Conservation (phyloP, 2,113 vertebrate species). For the Prunella himalayana region DNA sequence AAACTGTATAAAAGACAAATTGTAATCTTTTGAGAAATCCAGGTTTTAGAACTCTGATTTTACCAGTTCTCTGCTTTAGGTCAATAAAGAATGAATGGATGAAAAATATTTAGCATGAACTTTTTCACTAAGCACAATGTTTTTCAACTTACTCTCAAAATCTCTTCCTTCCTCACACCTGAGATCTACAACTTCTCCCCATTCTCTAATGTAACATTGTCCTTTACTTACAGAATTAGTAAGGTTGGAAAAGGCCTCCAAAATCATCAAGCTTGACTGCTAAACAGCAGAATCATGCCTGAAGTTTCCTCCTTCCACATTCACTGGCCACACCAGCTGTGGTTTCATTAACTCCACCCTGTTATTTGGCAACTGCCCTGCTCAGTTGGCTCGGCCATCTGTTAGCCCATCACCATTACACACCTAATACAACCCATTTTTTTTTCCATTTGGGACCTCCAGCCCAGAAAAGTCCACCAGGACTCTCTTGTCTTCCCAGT, state of each 20-base stretch:
- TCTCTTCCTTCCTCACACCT: not conserved
- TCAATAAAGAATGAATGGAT: not conserved
- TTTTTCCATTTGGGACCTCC: not conserved
- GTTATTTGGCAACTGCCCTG: not conserved
- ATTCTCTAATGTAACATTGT: rapidly evolving
- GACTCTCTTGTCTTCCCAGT: not conserved
- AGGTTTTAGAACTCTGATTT: not conserved
- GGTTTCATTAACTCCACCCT: not conserved
- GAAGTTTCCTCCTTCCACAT: not conserved
- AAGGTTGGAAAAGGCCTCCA: not conserved
- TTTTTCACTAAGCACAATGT: not conserved
- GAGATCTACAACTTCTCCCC: rapidly evolving
- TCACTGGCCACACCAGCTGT: not conserved
- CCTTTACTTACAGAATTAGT: not conserved
- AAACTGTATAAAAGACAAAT: not conserved
- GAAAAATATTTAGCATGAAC: not conserved
- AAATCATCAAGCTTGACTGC: not conserved
- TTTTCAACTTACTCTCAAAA: not conserved
- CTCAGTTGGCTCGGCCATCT: not conserved
- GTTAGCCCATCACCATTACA: not conserved
- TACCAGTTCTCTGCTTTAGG: not conserved
- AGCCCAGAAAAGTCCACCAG: not conserved
- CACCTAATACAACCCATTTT: too few relatives aligned
- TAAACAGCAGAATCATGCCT: not conserved
- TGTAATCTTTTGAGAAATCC: not conserved